Base-by-base conservation (phyloP, 2,113 vertebrate genomes). In the Delphinapterus leucas region DNA sequence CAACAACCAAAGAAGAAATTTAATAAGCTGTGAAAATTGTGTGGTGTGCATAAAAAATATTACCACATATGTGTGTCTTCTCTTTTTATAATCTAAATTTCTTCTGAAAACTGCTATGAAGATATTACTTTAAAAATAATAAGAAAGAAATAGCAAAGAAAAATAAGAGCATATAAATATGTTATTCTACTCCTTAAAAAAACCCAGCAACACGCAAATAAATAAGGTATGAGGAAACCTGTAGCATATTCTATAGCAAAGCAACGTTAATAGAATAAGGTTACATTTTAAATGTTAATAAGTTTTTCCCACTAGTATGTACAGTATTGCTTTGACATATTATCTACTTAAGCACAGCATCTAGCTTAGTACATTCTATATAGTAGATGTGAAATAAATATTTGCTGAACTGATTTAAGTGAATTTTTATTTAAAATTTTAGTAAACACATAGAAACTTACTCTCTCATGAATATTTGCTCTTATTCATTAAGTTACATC, bases 401-500 rank as follows among this genome's bases (percentile, higher is more conserved):
- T 90, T 90, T 91, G 9, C 21, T 95, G 31, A 92, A 96, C 13
- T 90, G 31, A 92, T 55, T 95, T 96, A 96, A 81, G 26, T 93
- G 13, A 93, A 76, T 80, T 96, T 96, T 80, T 90, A 68, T 84
- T 96, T 93, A 84, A 95, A 83, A 84, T 90, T 90, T 96, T 44
- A 70, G 4, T 70, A 74, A 97, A 93, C 13, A 90, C 14, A 70
- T 82, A 71, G 71, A 93, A 77, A 79, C 17, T 90, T 90, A 92
- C 28, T 60, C 20, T 94, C 47, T 86, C 67, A 67, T 71, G 1
- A 86, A 8, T 82, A 83, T 83, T 86, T 87, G 8, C 11, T 67
- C 33, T 77, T 76, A 63, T 4, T 88, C n/a, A 90, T 47, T 96
- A 71, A 79, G 26, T 80, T 92, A 65, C 4, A 90, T 47, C 15